Base-by-base conservation (phyloP, 2,113 vertebrate genomes). In the Amblyopsis rosae region DNA sequence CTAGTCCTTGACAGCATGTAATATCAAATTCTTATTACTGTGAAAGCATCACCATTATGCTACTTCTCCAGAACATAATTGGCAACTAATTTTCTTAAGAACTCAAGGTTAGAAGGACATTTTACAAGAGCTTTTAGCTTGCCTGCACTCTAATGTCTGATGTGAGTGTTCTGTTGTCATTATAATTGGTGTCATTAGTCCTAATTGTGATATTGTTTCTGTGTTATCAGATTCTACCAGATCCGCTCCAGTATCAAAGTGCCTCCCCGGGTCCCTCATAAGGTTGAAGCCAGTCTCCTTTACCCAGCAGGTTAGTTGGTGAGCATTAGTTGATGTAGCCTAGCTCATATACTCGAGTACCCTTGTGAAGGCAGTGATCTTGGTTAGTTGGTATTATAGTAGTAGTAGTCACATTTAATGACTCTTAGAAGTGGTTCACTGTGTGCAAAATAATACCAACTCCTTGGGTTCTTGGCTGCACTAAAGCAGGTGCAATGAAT, bases 251-350 rank as follows among this genome's bases (percentile, higher is more conserved):
- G 90, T 80, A 93, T 99, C 90, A 98, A 98, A 92, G 91, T 99
- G 77, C 96, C 97, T 75, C 92, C 96, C 72, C 94, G 96, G 87
- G 87, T 98, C 82, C 97, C 97, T 62, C 95, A 99, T 86, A 96
- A 92, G 90, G 87, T 99, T 85, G 98, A 99, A 91, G 94, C 95
- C 85, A 96, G 94, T 90, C 93, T 98, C 54, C 94, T 98, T 80
- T 93, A 93, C 80, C 92, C 91, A 45, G 86, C 92, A 87, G 96
- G 97, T 98, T 92, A 94, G 93, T 61, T 0, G 3, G 3, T 19
- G 49, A 2, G 17, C 56, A 5, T 8, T 41, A 26, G 2, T 26
- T 26, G 26, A 26, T 26, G 2, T 26, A 26, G 26, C 26, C 26
- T 26, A 26, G 26, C 19, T 19, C 19, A 19, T 19, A 19, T 19